A percentile compares a stretch with the other conserved stretches of the same genome.
These are phyloP conservation scores for Corella eumyota DNA, from an alignment of 23 tunicate genomes.

Conservation along the genomic window DNA sequence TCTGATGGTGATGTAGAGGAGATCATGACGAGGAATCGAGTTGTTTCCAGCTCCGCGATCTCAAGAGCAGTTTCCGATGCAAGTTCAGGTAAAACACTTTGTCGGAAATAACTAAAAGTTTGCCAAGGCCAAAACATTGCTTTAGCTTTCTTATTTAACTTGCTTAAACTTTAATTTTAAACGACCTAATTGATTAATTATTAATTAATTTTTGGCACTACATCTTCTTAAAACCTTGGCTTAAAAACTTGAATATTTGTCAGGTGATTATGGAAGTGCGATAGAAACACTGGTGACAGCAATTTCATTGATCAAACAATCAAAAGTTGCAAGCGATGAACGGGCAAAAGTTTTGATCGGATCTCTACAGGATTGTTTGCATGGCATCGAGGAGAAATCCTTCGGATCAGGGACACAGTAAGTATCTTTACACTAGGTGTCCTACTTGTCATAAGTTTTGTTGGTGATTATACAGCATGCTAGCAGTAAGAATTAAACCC, in stretches of 20 bases:
- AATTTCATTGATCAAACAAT: constrained; percentile 84
- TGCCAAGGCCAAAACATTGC: too few relatives aligned
- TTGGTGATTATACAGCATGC: too few relatives aligned
- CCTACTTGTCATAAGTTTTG: too few relatives aligned
- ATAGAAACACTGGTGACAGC: constrained; percentile 93
- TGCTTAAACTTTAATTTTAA: too few relatives aligned
- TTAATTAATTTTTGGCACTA: too few relatives aligned
- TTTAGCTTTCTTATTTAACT: too few relatives aligned
- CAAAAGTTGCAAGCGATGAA: constrained; percentile 84
- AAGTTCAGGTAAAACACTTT: constrained; percentile 29
- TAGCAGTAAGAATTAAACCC: too few relatives aligned
- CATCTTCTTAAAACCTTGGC: background rate
- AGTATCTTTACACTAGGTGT: too few relatives aligned
- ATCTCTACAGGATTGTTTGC: constrained; percentile 93
- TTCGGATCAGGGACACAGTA: constrained; percentile 80
- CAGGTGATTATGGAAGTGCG: constrained; percentile 86
- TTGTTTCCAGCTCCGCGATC: constrained; percentile 90
- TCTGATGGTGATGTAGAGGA: constrained; percentile 75
- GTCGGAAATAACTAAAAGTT: too few relatives aligned
- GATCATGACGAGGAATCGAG: constrained; percentile 78
- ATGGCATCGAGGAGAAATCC: constrained; percentile 94
- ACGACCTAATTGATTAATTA: too few relatives aligned
- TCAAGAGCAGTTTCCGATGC: constrained; percentile 94
- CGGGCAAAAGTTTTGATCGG: constrained; percentile 91
- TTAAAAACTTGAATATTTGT: background rate